A percentile compares a stretch with the other conserved stretches of the same genome.
These are phyloP conservation scores for Otolemur garnettii DNA, from an alignment of 2,113 vertebrate species.

Conservation along the genomic window DNA sequence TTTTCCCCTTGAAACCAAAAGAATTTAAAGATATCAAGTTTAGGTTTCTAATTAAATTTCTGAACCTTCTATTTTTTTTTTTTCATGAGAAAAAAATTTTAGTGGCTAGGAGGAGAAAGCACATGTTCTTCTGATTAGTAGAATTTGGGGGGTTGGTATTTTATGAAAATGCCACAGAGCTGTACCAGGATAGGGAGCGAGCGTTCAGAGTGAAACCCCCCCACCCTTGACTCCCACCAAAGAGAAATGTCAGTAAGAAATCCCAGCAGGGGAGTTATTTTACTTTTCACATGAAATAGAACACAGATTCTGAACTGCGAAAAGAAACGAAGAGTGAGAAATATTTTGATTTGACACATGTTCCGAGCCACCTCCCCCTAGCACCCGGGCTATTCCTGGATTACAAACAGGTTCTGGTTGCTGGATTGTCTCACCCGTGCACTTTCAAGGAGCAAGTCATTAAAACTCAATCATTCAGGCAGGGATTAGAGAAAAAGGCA, in stretches of 20 bases:
- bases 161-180: conserved; percentile 75
- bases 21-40: conserved; percentile 77
- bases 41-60: conserved; percentile 80
- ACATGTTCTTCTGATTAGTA: conserved; percentile 81
- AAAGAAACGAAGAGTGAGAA: conserved; percentile 58
- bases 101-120: conserved; percentile 53
- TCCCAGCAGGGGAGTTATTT: conserved; percentile 65
- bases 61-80: conserved; percentile 74
- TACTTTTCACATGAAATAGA: conserved; percentile 47
- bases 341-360: conserved; percentile 46
- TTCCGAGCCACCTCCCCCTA: background rate
- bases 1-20: conserved; percentile 55
- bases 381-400: background rate
- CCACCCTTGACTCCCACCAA: background rate
- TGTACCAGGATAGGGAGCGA: background rate
- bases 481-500: background rate
- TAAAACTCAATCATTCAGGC: background rate
- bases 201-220: background rate
- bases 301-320: conserved; percentile 62
- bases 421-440: background rate
- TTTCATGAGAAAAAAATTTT: conserved; percentile 74
- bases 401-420: background rate
- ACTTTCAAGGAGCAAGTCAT: background rate
- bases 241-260: conserved; percentile 78
- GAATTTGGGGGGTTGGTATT: conserved; percentile 77